Conservation (phyloP, 2,113 vertebrate genomes). For the Amazona vittata region DNA sequence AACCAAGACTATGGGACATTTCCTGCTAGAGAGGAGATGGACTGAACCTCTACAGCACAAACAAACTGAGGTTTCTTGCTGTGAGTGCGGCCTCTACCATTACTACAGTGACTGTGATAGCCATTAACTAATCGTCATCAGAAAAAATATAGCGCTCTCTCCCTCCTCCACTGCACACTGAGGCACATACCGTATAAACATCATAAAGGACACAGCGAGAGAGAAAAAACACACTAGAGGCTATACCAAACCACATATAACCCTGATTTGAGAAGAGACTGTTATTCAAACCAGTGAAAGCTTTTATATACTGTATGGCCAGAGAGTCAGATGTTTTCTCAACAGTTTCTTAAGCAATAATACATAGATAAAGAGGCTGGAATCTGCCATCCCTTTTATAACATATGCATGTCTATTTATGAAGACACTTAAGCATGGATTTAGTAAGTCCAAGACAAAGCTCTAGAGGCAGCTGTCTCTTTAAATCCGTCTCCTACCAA, state of each 20-base stretch:
- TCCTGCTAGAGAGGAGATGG: neutral
- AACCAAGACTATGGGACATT: neutral
- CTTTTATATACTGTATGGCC: conserved; percentile 8
- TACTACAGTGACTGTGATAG: neutral
- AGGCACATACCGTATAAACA: conserved; percentile 5
- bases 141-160: neutral
- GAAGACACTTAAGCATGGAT: conserved; percentile 70
- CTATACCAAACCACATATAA: conserved; percentile 13
- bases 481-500: conserved; percentile 79
- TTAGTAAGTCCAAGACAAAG: conserved; percentile 73
- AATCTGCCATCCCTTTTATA: conserved; percentile 42
- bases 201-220: conserved; percentile 6
- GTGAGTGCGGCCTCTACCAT: neutral
- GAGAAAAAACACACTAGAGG: conserved; percentile 46
- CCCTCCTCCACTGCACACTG: neutral
- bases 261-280: neutral
- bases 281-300: conserved; percentile 51
- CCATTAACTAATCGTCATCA: conserved; percentile 48
- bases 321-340: conserved; percentile 3
- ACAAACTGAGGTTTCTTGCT: neutral
- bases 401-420: conserved; percentile 62
- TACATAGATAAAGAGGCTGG: conserved; percentile 53
- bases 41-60: neutral
- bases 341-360: conserved; percentile 53
- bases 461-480: conserved; percentile 78